A percentile compares a stretch with the other conserved stretches of the same genome.
Conservation (phyloP, 1,140 invertebrate genomes). For the Lepidurus arcticus region DNA sequence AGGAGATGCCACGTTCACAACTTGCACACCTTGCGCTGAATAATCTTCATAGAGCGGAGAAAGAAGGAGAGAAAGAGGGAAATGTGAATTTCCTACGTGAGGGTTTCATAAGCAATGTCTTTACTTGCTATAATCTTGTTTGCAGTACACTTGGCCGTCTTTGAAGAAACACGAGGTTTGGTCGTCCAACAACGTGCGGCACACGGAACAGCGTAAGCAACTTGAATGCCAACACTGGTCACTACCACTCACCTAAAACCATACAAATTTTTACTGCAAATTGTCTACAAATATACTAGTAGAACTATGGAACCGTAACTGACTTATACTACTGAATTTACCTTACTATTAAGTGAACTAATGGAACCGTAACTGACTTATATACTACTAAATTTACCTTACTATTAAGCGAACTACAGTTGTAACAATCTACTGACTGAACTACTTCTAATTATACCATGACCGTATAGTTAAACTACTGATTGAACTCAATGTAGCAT, state of each 20-base stretch:
- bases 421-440: no score
- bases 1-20: conserved; percentile 82
- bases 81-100: not conserved
- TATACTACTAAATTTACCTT: no score
- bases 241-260: conserved; percentile 54
- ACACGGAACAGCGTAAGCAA: conserved; percentile 77
- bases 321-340: no score
- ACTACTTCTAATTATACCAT: no score
- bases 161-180: conserved; percentile 80
- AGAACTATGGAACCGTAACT: no score
- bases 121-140: conserved; percentile 79
- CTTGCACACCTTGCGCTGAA: conserved; percentile 95
- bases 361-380: no score
- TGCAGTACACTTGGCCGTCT: conserved; percentile 79
- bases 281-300: not conserved
- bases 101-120: conserved; percentile 38
- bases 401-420: no score
- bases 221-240: conserved; percentile 65
- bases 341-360: no score
- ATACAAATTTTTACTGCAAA: not conserved
- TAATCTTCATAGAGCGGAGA: conserved; percentile 57
- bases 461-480: no score
- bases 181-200: conserved; percentile 68
- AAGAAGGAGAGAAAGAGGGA: not conserved
- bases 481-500: no score